Evolutionary conservation across 2,888 invertebrate genomes (phyloP), one percentile per base, ranked within the genome.

Genomic region (Acleris laterana): DNA sequence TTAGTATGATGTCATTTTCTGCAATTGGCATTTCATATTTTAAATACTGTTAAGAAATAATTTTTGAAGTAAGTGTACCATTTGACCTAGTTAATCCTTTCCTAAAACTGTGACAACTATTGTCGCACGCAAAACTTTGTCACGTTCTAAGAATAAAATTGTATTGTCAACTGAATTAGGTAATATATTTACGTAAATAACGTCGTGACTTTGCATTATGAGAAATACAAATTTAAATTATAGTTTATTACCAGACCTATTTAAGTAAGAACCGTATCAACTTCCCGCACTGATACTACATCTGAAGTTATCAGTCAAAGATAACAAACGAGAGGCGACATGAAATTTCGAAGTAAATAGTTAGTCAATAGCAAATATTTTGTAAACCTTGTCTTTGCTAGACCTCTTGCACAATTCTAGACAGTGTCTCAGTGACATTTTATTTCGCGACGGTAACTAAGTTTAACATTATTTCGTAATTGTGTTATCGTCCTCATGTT

Each of bases 291-390:
- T 20, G 61, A 66, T 57, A 66, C 9, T 17, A 19, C 66, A 62
- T 66, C 66, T 61, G 51, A 57, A 56, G 57, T 66, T 66, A 66
- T 66, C 62, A 57, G 57, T 62, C 51, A 57, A 57, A 52, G 62
- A 67, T 62, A 67, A 62, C 32, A 32, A 32, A 32, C 62, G 17
- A 38, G 16, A 9, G 20, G 32, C 51, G 32, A 56, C 60, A 44
- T 65, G 55, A 51, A 52, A 62, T 60, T 57, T 67, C 64, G 72
- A 64, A 69, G 62, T 67, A 64, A 69, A 61, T 67, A 68, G 72
- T 77, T 75, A 73, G 69, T 61, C 69, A 75, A 74, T 74, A 71
- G 62, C 71, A 74, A 72, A 75, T 71, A 73, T 74, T 75, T 75
- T 74, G 51, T 62, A 59, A 42, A 58, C 32, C 48, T 13, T 38